Base-by-base conservation (phyloP, 2,797 vertebrate species). In the Linurgus olivaceus region DNA sequence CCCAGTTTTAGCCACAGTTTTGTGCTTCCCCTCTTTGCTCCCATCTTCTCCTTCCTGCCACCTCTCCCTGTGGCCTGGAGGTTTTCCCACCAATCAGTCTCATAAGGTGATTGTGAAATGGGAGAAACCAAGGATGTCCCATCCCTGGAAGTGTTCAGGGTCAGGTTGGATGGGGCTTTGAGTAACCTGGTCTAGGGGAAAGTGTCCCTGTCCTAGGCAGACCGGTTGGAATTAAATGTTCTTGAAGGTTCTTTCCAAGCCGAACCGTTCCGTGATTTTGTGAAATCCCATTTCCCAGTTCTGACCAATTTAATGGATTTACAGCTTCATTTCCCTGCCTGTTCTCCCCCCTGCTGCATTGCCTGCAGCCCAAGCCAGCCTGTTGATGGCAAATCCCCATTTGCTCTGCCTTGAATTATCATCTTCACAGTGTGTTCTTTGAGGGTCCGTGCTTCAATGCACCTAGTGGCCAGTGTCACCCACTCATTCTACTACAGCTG, bases 241-340 rank as follows among this genome's bases (percentile, higher is more conserved):
- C 29, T 24, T 17, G 23, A 16, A 35, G 58, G 6, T 40, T 4
- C 13, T 4, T 65, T 58, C 57, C 25, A 51, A 45, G 44, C 25
- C 2, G 3, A 45, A 45, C 17, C 0, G 0, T 38, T 26, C 20
- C 26, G 33, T 40, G 25, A 73, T 38, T 26, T 15, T 33, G 33
- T 40, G 25, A 73, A 72, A 89, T n/a, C 20, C 7, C 4, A 3
- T 45, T 88, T 88, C 35, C 28, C 28, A 33, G 3, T 33, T 86
- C 31, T 68, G 50, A 47, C 16, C 26, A 9, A 33, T 62, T 47
- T 26, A 19, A 70, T 48, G 44, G 8, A 18, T 68, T 59, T 26
- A 31, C 47, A 77, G 29, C 42, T 47, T 37, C 12, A 9, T 35
- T 65, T 31, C 19, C 14, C 12, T 73, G 25, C 14, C 35, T 45